Percentiles rank a stretch among this genome's conserved stretches.
Conservation (phyloP, 1,140 invertebrate species). For the Euura lappo region DNA sequence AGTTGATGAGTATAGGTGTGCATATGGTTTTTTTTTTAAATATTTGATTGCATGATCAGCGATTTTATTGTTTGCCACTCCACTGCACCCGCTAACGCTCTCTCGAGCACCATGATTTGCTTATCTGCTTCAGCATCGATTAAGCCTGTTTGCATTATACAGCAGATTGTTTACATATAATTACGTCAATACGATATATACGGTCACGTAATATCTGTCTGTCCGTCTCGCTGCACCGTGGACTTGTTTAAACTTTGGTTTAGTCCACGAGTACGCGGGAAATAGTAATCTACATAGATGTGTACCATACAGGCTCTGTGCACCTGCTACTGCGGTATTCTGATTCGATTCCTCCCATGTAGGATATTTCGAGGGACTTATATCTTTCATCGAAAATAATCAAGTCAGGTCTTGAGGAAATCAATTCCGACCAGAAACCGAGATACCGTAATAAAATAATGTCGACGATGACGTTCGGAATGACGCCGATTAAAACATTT, state of each 20-base stretch:
- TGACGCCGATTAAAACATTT: no score
- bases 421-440: no score
- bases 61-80: neutral
- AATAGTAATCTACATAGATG: neutral
- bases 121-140: neutral
- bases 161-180: neutral
- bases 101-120: neutral
- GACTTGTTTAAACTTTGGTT: neutral
- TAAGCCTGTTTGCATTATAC: neutral
- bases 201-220: neutral
- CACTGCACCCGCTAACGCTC: neutral
- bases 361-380: no score
- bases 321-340: no score
- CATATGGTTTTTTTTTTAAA: no score
- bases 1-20: no score
- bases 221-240: neutral
- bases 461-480: no score
- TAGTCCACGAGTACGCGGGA: neutral
- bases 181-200: constrained; percentile 1
- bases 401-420: no score
- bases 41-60: neutral
- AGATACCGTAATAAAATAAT: no score
- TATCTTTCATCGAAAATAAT: no score
- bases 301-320: no score
- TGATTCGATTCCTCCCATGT: no score